phyloP scores from a whole-genome alignment of 2,888 invertebrate species.

The Campopleginae sp. region DNA sequence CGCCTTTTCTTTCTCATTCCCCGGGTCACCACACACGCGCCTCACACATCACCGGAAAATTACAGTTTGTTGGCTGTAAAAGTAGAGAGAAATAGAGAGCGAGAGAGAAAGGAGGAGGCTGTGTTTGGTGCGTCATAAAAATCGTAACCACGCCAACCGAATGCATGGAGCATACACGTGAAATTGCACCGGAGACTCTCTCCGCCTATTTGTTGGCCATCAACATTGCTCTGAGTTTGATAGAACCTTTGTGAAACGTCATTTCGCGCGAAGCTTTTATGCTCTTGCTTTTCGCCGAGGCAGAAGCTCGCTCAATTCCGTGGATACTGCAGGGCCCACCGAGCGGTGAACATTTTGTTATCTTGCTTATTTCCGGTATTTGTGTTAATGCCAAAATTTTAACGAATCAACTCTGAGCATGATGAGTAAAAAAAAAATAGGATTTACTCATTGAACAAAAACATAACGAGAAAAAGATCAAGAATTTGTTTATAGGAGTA shows the following conservation, averaged over 20 bases:
- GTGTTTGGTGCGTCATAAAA: constrained; percentile 79
- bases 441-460: too few species aligned
- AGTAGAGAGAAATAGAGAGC: constrained; percentile 59
- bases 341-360: constrained; percentile 44
- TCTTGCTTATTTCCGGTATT: constrained; percentile 32
- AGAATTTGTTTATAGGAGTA: constrained; percentile 3
- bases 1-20: constrained; percentile 20
- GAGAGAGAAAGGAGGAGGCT: constrained; percentile 27
- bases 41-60: constrained; percentile 80
- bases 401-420: neutral
- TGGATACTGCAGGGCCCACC: constrained; percentile 32
- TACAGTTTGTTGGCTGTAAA: constrained; percentile 82
- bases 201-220: constrained; percentile 80
- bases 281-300: constrained; percentile 72
- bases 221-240: constrained; percentile 81
- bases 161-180: constrained; percentile 65
- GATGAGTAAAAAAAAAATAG: neutral
- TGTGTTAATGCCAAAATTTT: neutral
- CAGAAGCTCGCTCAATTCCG: constrained; percentile 68
- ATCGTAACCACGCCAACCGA: constrained; percentile 79
- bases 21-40: constrained; percentile 65
- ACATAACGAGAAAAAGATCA: neutral
- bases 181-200: constrained; percentile 78
- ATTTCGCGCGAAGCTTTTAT: constrained; percentile 79
- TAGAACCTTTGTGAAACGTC: constrained; percentile 83